Base-by-base conservation (phyloP, 2,797 vertebrate genomes). In the Mormyrus hasselquistii region DNA sequence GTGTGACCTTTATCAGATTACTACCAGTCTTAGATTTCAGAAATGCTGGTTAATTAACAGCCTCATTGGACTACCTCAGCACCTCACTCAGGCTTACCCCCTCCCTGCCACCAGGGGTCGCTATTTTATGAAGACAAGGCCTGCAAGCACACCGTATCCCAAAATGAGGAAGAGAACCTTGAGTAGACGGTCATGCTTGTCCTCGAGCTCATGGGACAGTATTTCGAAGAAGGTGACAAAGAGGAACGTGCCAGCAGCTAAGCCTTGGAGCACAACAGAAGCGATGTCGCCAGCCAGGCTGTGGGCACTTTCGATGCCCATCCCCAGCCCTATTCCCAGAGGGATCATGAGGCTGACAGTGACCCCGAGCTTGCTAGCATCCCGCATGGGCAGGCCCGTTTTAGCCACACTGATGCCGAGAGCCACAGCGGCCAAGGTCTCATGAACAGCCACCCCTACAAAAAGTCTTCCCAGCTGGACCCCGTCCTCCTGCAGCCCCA, bases 191-290 rank as follows among this genome's bases (percentile, higher is more conserved):
- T 98, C 95, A 0, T 89, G 95, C 91, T 97, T 98, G n/a, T 97
- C 97, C 50, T 98, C 97, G 92, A 99, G 92, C 93, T 99, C 98
- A 83, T 94, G 96, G 0, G 94, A 95, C 62, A 99, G 93, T 91
- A 99, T 97, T 95, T 99, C 98, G 0, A 99, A 97, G 94, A 99
- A 99, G 49, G 97, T 97, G 92, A 99, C 92, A 0, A 99, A 99
- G 12, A 99, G 94, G 92, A 99, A 99, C 0, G 98, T 99, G 14
- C 98, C 98, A 0, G 95, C 97, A 0, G 98, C 97, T 0, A 98
- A 0, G 14, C 98, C 98, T 91, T 99, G 98, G 84, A 99, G 95
- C 87, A 98, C 94, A 90, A 97, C 96, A 0, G 97, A 98, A 0
- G 93, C 92, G 1, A 98, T 62, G 34, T 87, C 90, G 89, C 96